Conservation (phyloP, 2,888 invertebrate species). For the Mermis nigrescens region DNA sequence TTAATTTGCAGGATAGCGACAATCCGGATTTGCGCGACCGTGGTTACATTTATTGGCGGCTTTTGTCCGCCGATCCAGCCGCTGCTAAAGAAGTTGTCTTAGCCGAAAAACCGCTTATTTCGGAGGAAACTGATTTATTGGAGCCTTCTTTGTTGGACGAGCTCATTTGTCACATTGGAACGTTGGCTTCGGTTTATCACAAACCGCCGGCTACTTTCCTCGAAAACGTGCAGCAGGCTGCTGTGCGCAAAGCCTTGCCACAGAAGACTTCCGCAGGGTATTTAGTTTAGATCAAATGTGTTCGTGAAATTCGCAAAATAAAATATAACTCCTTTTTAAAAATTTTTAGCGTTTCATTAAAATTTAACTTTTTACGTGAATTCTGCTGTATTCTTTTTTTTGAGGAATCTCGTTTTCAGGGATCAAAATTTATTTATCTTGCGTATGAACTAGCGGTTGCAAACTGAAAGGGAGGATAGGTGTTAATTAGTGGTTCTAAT, state of each 20-base stretch:
- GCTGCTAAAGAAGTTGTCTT: constrained; percentile 97
- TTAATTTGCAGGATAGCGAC: constrained; percentile 79
- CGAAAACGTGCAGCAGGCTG: constrained; percentile 46
- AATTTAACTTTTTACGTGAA: too few species aligned
- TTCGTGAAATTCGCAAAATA: too few species aligned
- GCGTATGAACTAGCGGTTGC: too few species aligned
- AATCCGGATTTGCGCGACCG: constrained; percentile 94
- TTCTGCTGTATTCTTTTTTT: too few species aligned
- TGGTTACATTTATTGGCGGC: constrained; percentile 97
- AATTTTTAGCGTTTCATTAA: too few species aligned
- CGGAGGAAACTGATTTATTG: constrained; percentile 90
- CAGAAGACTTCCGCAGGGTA: too few species aligned
- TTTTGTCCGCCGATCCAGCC: constrained; percentile 91
- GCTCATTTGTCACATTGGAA: constrained; percentile 92
- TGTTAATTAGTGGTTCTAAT: too few species aligned
- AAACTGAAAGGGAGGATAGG: too few species aligned
- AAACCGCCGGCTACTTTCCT: constrained; percentile 97
- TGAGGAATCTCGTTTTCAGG: too few species aligned
- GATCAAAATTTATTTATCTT: too few species aligned
- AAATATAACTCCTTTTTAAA: too few species aligned
- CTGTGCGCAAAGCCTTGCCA: constrained; percentile 35
- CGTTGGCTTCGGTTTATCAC: constrained; percentile 91
- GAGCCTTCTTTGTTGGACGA: constrained; percentile 94
- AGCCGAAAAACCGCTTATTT: constrained; percentile 94
- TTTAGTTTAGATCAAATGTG: too few species aligned